Evolutionary conservation across 1,140 invertebrate species (phyloP), one percentile per base, ranked within the genome.

Genomic region (Cotesia vestalis): DNA sequence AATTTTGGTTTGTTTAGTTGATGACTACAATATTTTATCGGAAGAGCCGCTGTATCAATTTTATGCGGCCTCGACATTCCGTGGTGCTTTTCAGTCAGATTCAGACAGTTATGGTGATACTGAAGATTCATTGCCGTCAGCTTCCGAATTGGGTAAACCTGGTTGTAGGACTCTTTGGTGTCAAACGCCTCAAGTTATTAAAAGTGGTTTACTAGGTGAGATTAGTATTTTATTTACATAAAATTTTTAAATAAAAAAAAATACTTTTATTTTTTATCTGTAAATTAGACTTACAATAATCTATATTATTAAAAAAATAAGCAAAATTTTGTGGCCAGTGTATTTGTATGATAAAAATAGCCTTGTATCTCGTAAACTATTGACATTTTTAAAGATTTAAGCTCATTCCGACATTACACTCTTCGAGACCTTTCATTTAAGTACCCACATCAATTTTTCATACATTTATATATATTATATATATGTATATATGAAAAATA

Each of bases 41-140:
- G 91, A 96, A 82, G 95, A 97, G 79, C 95, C 95, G 0, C 88
- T 97, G 17, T 97, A 97, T 83, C 95, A 97, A 81, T 96, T 96
- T 85, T 97, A 96, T 84, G 92, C 92, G 11, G 91, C 91, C 67
- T 91, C 94, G 78, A 88, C 92, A 71, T 91, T 89, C 84, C 66
- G 91, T 87, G 88, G 89, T 55, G 89, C 84, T 17, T 88, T 88
- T 55, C 91, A 93, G 73, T 92, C 90, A 0, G 93, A 93, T 78
- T 93, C 91, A 12, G 94, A 96, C 86, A 91, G 91, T 74, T 96
- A 95, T 84, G 94, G 95, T 82, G 90, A 93, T 86, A 75, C 81
- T 8, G 83, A 84, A 71, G 79, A 81, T 38, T 75, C 79, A 27
- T 78, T 76, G 0, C 73, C 78, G 27, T 77, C 81, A 12, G 72